Conservation (phyloP, 1,140 invertebrate species). For the Drosophila tristis region DNA sequence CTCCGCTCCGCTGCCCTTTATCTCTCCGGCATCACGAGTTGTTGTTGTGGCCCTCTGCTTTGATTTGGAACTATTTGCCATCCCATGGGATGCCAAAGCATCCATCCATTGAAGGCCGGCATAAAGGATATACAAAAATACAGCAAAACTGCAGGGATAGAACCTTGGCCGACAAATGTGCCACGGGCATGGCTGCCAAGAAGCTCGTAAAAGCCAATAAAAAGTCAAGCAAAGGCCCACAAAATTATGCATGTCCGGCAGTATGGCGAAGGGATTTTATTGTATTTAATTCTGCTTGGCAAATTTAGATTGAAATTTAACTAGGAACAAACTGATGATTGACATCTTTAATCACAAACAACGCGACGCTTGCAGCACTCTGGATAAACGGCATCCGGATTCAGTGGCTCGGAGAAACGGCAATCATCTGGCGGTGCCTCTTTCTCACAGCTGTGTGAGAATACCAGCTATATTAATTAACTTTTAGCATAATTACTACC, state of each 20-base stretch:
- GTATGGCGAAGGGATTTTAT: no score
- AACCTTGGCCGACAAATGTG: constrained; percentile 12
- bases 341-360: constrained; percentile 32
- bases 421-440: constrained; percentile 25
- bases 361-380: constrained; percentile 47
- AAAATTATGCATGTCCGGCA: background rate
- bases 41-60: constrained; percentile 27
- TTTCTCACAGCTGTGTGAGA: constrained; percentile 35
- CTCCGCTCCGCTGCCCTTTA: constrained; percentile 35
- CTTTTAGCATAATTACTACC: background rate
- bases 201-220: constrained; percentile 1
- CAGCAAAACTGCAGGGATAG: background rate
- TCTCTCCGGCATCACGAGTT: constrained; percentile 50
- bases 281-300: background rate
- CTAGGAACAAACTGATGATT: background rate
- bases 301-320: constrained; percentile 10
- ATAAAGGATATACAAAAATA: background rate
- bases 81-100: constrained; percentile 25
- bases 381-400: constrained; percentile 41
- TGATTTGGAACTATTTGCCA: constrained; percentile 40
- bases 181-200: background rate
- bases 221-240: background rate
- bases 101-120: constrained; percentile 29
- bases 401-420: constrained; percentile 10
- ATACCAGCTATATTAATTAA: no score